Percentiles rank a stretch among this genome's conserved stretches.
Evolutionary conservation across 30 jellyfish, hydroid and myxozoan species (phyloP).

Genomic region (Rhopilema esculentum): DNA sequence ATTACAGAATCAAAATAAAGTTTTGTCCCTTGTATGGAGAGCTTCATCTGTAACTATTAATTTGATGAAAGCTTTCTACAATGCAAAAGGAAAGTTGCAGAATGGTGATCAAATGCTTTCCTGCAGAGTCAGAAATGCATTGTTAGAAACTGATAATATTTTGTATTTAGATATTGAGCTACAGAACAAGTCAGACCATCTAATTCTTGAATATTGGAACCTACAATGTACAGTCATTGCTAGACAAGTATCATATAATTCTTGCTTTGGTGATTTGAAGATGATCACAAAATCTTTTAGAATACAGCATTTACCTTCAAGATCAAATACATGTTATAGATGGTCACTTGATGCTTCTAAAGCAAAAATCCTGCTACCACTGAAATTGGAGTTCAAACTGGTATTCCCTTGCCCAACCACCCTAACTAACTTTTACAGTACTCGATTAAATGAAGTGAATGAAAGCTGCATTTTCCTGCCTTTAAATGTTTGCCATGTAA

Average conservation of each 20-base stretch:
- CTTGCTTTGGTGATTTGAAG: conserved; percentile 2
- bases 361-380: background rate
- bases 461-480: background rate
- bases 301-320: background rate
- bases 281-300: background rate
- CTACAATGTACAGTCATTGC: conserved; percentile 2
- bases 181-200: background rate
- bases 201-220: background rate
- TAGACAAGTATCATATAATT: background rate
- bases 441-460: background rate
- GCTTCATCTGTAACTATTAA: conserved; percentile 3
- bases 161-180: conserved; percentile 3
- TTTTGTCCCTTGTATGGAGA: background rate
- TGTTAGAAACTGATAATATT: background rate
- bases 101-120: background rate
- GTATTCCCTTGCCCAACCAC: background rate
- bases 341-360: background rate
- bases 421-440: background rate
- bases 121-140: background rate
- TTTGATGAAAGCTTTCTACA: background rate
- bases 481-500: background rate
- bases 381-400: conserved; percentile 6
- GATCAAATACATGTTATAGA: background rate
- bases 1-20: background rate
- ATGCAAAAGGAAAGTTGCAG: background rate